Conservation (phyloP, 2,888 invertebrate species). For the Eretmocerus hayati region DNA sequence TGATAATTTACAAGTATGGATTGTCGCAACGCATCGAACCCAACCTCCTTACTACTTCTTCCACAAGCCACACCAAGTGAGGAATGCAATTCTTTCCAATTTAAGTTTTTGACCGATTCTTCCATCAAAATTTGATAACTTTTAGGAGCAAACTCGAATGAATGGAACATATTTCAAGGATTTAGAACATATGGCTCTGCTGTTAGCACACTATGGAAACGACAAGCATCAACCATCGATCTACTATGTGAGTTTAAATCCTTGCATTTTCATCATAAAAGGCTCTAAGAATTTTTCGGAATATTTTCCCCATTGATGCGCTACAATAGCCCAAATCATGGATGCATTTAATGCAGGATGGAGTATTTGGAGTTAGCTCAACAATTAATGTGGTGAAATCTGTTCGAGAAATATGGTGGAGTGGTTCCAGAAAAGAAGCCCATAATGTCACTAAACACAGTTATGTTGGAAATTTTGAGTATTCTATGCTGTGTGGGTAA, state of each 20-base stretch:
- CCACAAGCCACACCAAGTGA: not conserved
- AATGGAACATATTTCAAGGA: slow-evolving; percentile 11
- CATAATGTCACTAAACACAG: not conserved
- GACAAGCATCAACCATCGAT: too few relatives aligned
- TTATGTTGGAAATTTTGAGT: too few relatives aligned
- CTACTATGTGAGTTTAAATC: slow-evolving; percentile 10
- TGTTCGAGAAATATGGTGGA: slow-evolving; percentile 14
- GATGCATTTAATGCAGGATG: slow-evolving; percentile 13
- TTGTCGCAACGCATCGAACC: slow-evolving; percentile 2
- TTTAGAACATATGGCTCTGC: slow-evolving; percentile 1
- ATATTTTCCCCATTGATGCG: too few relatives aligned
- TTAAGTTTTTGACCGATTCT: not conserved
- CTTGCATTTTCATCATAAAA: too few relatives aligned
- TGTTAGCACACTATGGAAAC: slow-evolving; percentile 10
- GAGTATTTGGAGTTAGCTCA: slow-evolving; percentile 11
- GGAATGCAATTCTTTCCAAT: not conserved
- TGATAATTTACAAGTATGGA: slow-evolving; percentile 6
- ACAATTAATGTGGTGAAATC: slow-evolving; percentile 7
- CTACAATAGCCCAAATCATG: too few relatives aligned
- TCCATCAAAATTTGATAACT: not conserved
- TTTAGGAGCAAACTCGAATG: not conserved
- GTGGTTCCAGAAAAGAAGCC: not conserved
- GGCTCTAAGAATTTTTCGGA: too few relatives aligned
- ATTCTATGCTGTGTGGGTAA: too few relatives aligned
- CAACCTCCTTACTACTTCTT: too few relatives aligned